Conservation (phyloP, 2,797 vertebrate genomes). For the Falco novaeseelandiae region DNA sequence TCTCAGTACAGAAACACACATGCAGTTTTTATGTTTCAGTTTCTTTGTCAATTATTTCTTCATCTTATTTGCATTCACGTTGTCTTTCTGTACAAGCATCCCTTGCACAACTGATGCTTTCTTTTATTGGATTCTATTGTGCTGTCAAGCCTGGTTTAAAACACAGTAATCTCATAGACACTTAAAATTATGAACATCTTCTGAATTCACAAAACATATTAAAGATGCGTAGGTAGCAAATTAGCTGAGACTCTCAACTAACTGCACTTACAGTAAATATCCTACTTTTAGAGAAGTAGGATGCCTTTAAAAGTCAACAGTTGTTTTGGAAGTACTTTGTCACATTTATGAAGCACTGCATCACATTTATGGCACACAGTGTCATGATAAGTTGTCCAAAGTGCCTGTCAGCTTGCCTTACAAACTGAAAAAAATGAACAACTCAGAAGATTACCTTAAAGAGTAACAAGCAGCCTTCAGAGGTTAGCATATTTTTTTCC, state of each 20-base stretch:
- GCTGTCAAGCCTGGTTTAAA: conserved; percentile 74
- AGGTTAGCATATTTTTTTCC: background rate
- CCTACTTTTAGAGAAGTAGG: conserved; percentile 55
- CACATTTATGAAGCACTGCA: conserved; percentile 68
- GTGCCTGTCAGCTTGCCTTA: conserved; percentile 61
- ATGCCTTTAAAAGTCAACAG: conserved; percentile 68
- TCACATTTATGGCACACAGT: conserved; percentile 63
- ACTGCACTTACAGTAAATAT: conserved; percentile 75
- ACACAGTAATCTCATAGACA: conserved; percentile 68
- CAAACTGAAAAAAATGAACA: conserved; percentile 35
- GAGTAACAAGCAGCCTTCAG: background rate
- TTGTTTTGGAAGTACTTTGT: conserved; percentile 68
- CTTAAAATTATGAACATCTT: conserved; percentile 70
- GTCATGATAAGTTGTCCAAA: conserved; percentile 69
- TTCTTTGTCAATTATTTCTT: background rate
- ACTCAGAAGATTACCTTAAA: background rate
- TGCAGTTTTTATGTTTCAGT: background rate
- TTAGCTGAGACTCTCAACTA: conserved; percentile 66
- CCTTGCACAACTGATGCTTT: conserved; percentile 11
- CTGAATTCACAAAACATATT: conserved; percentile 70
- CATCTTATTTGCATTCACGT: conserved; percentile 39
- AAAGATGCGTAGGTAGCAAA: conserved; percentile 67
- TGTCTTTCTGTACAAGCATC: conserved; percentile 6
- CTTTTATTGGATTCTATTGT: conserved; percentile 71
- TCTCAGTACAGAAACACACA: background rate